Percentiles rank a stretch among this genome's conserved stretches.
phyloP scores from a whole-genome alignment of 1,140 invertebrate species.

The Lycorma delicatula region DNA sequence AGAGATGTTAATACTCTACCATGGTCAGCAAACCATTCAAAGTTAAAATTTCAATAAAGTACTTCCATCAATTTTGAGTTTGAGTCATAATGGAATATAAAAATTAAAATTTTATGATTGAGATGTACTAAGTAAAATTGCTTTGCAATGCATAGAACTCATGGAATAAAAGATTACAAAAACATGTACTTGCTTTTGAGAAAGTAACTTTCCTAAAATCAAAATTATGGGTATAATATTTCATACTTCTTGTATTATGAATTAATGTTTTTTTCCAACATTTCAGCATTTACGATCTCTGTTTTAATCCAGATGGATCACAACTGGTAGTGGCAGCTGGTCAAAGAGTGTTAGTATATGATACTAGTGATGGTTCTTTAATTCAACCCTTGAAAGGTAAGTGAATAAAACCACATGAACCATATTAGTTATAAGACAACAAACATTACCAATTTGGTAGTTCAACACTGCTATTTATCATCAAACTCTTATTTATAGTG shows the following conservation, averaged over 20 bases:
- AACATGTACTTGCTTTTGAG: background rate
- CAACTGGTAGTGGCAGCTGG: conserved; percentile 92
- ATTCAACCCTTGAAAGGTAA: conserved; percentile 83
- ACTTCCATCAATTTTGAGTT: no score
- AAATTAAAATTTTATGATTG: no score
- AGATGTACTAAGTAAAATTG: background rate
- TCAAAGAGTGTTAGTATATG: conserved; percentile 87
- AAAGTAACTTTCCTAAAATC: background rate
- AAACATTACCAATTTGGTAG: no score
- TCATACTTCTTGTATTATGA: background rate
- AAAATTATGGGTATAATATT: conserved; percentile 12
- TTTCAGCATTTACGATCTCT: conserved; percentile 90
- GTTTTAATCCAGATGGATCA: conserved; percentile 90
- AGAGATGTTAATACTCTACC: no score
- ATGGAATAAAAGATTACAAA: background rate
- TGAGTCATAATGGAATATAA: no score
- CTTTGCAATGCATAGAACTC: background rate
- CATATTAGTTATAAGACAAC: no score
- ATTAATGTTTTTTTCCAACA: conserved; percentile 40
- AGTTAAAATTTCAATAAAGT: no score
- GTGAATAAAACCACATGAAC: no score
- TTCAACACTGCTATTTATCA: no score
- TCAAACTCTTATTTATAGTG: no score
- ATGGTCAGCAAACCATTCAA: no score
- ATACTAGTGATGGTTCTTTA: conserved; percentile 80